Evolutionary conservation across 2,113 vertebrate species (phyloP), one percentile per base, ranked within the genome.

Genomic region (Aegotheles bennettii): DNA sequence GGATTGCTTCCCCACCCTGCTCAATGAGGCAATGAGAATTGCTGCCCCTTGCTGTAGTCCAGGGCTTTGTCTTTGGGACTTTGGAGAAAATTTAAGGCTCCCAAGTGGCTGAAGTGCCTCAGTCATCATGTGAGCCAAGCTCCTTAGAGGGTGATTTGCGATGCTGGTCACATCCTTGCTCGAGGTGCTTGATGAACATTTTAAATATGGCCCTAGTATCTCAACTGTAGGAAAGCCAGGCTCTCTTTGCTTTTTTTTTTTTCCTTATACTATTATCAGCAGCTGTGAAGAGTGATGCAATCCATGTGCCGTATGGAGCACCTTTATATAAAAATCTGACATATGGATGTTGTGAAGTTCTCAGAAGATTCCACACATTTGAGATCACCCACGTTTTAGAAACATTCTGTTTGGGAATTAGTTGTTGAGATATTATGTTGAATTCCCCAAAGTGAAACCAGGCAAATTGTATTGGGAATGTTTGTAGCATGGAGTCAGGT

Each of bases 341-440:
- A 95, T 45, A 85, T 95, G 84, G 90, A 92, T 97, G 90, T 93
- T 93, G 69, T 83, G 78, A 97, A 96, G 64, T 91, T 97, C 79
- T 96, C 24, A 0, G 86, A 97, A 97, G 81, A 94, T 95, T 88
- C 43, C 87, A 53, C 95, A 84, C 16, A 23, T 65, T 93, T 70
- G 59, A 74, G 92, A 95, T 96, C 89, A 92, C 81, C 87, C 91
- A 84, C 92, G 7, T 95, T 97, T 45, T 87, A 42, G 96, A 94
- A 92, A 73, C 40, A 95, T 65, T 36, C 57, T 91, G 67, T 94
- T 96, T 97, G 82, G 90, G 64, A 95, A 89, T 76, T 96, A 96
- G 81, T 63, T 87, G 40, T 61, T 94, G 75, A 96, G 84, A 61
- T 84, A 69, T 56, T 93, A 31, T 70, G 43, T 76, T 94, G 33